Evolutionary conservation across 2,888 invertebrate species (phyloP), one percentile per base, ranked within the genome.

Genomic region (Cryptocephalus moraei): DNA sequence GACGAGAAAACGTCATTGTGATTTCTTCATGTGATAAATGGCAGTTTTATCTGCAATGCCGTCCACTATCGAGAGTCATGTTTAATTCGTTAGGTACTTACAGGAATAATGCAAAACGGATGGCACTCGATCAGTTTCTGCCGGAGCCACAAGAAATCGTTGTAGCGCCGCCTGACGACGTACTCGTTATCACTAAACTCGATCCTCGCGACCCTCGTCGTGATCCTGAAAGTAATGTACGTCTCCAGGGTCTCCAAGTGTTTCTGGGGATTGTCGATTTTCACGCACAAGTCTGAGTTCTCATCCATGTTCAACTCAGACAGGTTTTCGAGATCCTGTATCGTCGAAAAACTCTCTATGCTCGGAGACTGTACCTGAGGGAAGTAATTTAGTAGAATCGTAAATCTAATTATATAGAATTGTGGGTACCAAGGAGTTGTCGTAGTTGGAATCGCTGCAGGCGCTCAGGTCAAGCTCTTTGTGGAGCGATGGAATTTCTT

Each of bases 181-280:
- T 80, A 82, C 57, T 84, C 82, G 49, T 73, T 75, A 55, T 78
- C 76, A 13, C 76, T 72, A 66, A 75, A 82, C 58, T 82, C 82
- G 54, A 78, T 74, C 55, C 82, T 72, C 10, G 79, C 77, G 62
- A 81, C 82, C 69, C 77, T 80, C 1, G 82, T 80, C n/a, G 78
- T 78, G 33, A 84, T 75, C 44, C 82, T 71, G 61, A 83, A 85
- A 41, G 83, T 80, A 45, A 85, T 80, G 57, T 78, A 85, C 0
- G 84, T 82, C 62, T 84, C 85, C 59, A 84, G 72, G 0, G 82
- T 79, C 57, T 82, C 81, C 41, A 81, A 71, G 67, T 84, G 82
- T 63, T 84, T 84, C 59, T 84, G 83, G 8, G 84, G 84, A 68
- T 79, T 82, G 61, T 84, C 85, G 33, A 85, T 81, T 65, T 77